phyloP scores from a whole-genome alignment of 1,140 invertebrate species.

The Coelopa frigida region DNA sequence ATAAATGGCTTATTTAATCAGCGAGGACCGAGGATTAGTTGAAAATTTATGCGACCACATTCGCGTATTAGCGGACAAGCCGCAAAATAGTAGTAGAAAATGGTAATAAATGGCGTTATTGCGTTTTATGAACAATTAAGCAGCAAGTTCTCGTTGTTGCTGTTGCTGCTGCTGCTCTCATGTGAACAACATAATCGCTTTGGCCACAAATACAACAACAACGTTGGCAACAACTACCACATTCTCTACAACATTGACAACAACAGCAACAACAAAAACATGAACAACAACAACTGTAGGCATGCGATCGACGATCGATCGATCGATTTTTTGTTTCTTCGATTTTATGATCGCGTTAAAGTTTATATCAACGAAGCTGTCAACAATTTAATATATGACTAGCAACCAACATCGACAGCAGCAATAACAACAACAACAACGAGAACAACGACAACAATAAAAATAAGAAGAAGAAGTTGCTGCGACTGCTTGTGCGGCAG shows the following conservation, averaged over 20 bases:
- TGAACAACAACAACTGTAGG: background rate
- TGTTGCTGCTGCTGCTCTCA: background rate
- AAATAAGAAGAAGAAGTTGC: too few species aligned
- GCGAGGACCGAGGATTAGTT: constrained; percentile 8
- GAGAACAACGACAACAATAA: too few species aligned
- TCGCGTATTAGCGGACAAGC: too few species aligned
- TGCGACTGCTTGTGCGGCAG: too few species aligned
- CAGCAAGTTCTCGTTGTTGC: background rate
- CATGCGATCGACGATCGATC: constrained; percentile 4
- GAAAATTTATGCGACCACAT: constrained; percentile 11
- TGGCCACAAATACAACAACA: background rate
- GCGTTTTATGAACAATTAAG: too few species aligned
- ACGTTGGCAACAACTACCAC: background rate
- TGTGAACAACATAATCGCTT: background rate
- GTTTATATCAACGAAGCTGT: constrained; percentile 9
- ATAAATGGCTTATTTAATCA: too few species aligned
- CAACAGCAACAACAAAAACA: background rate
- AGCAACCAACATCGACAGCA: background rate
- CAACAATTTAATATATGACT: constrained; percentile 8
- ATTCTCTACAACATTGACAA: too few species aligned
- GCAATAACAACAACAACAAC: constrained; percentile 1
- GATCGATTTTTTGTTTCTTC: background rate
- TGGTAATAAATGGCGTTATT: too few species aligned
- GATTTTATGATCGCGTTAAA: background rate
- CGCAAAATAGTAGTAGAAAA: too few species aligned